phyloP scores from a whole-genome alignment of 2,113 vertebrate species.

The Drymodes brunneopygia region DNA sequence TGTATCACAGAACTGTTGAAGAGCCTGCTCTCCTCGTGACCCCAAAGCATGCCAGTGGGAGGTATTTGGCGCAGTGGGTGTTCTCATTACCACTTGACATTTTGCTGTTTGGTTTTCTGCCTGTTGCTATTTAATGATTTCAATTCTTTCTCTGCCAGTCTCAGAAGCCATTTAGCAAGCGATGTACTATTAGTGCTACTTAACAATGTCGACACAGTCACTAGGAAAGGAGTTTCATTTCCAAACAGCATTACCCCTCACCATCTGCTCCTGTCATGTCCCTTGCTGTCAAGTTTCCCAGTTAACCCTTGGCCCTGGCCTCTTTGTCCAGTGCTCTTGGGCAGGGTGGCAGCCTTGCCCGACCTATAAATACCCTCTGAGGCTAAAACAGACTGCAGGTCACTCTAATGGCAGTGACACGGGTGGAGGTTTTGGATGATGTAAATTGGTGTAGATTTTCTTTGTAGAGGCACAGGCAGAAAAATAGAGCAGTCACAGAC shows the following conservation, averaged over 20 bases:
- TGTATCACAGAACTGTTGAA: background rate
- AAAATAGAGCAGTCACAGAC: background rate
- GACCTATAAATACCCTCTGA: background rate
- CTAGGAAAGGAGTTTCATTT: background rate
- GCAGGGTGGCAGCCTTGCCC: background rate
- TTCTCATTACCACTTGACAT: constrained; percentile 44
- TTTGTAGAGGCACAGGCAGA: background rate
- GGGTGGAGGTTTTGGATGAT: background rate
- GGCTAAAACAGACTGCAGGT: background rate
- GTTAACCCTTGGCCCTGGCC: background rate
- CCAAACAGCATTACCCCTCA: background rate
- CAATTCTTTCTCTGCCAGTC: background rate
- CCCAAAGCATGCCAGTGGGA: background rate
- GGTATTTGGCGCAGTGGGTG: background rate
- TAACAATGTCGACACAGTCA: background rate
- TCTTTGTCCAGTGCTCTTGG: accelerated
- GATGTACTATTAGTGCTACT: background rate
- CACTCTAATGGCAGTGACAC: background rate
- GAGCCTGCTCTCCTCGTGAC: background rate
- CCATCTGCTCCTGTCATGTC: background rate
- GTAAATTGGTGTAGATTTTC: background rate
- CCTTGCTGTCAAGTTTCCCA: background rate
- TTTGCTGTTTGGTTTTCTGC: constrained; percentile 21
- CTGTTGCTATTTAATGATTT: constrained; percentile 35
- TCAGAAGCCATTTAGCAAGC: background rate